phyloP scores from a whole-genome alignment of 2,113 vertebrate species.

The Opisthocomus hoazin region DNA sequence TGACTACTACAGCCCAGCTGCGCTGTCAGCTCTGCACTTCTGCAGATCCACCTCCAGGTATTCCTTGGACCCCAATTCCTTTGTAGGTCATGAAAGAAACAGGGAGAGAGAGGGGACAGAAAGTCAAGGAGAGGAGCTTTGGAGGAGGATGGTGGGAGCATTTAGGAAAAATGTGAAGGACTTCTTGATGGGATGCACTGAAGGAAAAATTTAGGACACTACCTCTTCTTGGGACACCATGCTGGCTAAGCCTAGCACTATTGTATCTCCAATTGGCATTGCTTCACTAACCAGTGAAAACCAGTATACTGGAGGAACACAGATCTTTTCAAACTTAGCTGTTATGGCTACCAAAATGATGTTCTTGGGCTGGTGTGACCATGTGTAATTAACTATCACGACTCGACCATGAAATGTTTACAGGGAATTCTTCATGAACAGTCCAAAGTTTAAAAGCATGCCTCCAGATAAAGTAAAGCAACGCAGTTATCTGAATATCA shows the following conservation, averaged over 20 bases:
- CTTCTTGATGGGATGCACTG: neutral
- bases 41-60: slow-evolving; percentile 11
- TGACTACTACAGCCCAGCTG: neutral
- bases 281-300: neutral
- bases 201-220: neutral
- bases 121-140: neutral
- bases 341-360: neutral
- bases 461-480: neutral
- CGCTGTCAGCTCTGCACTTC: neutral
- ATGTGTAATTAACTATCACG: neutral
- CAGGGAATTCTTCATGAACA: neutral
- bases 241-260: neutral
- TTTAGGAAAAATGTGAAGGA: neutral
- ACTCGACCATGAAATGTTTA: neutral
- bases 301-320: neutral
- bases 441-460: neutral
- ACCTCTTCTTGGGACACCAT: neutral
- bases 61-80: slow-evolving; percentile 13
- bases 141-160: neutral
- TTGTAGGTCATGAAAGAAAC: slow-evolving; percentile 26
- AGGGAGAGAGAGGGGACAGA: neutral
- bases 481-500: neutral
- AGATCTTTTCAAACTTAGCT: neutral
- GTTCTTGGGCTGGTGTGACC: neutral
- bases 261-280: neutral